These are phyloP conservation scores for Peromyscus leucopus DNA, from an alignment of 2,113 vertebrate genomes.

Conservation along the genomic window DNA sequence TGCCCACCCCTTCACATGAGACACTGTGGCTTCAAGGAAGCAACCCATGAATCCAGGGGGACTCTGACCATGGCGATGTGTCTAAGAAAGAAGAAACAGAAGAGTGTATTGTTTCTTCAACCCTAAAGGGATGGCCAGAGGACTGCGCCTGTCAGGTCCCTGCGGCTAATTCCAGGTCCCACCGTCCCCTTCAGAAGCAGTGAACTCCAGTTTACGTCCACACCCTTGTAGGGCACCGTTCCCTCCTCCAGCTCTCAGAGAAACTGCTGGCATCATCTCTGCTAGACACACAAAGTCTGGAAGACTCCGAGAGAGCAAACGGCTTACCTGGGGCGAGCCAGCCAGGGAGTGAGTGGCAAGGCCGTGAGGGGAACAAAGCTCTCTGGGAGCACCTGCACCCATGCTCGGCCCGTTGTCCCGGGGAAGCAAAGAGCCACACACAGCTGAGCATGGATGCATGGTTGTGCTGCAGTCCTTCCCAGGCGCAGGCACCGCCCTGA, in stretches of 20 bases:
- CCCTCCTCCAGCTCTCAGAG: not conserved
- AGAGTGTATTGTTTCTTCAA: not conserved
- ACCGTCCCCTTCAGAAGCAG: too few relatives aligned
- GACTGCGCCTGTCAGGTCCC: not conserved
- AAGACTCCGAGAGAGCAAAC: not conserved
- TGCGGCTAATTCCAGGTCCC: not conserved
- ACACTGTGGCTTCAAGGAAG: not conserved
- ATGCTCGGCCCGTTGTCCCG: not conserved
- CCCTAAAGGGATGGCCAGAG: not conserved
- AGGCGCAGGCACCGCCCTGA: rapidly evolving
- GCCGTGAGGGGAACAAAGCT: not conserved
- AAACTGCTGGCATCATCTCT: too few relatives aligned
- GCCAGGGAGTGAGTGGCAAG: not conserved
- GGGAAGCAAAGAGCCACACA: not conserved
- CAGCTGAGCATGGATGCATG: not conserved
- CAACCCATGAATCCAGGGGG: not conserved
- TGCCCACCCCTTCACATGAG: not conserved
- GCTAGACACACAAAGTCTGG: not conserved
- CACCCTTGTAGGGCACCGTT: not conserved
- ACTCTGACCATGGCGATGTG: not conserved
- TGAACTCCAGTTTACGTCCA: not conserved
- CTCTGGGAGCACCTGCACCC: not conserved
- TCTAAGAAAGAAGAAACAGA: not conserved
- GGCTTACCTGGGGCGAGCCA: not conserved
- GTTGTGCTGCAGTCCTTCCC: not conserved